phyloP scores from a whole-genome alignment of 2,113 vertebrate species.

The Pterophyllum scalare region DNA sequence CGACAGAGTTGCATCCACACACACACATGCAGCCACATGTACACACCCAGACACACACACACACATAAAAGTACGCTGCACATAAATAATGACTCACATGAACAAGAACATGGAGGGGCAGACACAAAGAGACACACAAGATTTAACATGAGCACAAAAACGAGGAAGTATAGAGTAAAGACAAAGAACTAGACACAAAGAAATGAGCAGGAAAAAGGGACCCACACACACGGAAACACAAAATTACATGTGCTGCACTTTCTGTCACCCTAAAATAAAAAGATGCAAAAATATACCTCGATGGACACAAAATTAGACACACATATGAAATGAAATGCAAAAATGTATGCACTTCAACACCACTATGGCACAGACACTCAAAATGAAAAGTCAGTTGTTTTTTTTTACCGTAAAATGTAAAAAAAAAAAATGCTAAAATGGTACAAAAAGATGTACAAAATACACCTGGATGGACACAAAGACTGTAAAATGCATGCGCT shows the following conservation, averaged over 20 bases:
- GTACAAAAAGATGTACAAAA: background rate
- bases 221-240: background rate
- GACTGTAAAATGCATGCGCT: background rate
- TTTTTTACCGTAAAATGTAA: background rate
- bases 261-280: background rate
- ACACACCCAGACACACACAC: conserved; percentile 31
- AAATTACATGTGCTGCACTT: background rate
- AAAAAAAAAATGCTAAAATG: background rate
- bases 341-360: background rate
- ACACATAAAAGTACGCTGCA: conserved; percentile 8
- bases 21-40: conserved; percentile 3
- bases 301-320: background rate
- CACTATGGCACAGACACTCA: background rate
- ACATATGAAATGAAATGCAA: too few relatives aligned
- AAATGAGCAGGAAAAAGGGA: background rate
- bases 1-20: background rate
- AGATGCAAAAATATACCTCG: background rate
- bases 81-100: conserved; percentile 12
- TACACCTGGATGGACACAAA: background rate
- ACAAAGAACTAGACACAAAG: background rate
- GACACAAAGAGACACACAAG: conserved; percentile 1
- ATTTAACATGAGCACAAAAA: background rate
- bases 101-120: background rate
- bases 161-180: background rate
- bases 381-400: rapidly evolving